Evolutionary conservation across 2,888 invertebrate species (phyloP), one percentile per base, ranked within the genome.

Genomic region (Plebejus melissa): DNA sequence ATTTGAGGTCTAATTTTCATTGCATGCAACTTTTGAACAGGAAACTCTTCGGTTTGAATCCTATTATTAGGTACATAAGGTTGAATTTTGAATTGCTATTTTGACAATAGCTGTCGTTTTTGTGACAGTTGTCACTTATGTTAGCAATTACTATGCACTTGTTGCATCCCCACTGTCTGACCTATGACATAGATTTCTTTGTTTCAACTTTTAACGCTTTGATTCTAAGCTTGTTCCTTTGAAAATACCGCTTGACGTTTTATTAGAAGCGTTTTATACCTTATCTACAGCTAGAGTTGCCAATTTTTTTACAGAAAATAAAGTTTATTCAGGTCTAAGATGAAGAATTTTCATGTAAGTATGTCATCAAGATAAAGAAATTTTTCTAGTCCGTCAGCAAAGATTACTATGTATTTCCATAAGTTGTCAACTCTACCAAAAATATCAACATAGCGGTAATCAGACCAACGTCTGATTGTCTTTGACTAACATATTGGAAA

Each of bases 71-170:
- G 2, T 9, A 4, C 11, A 4, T 60, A 60, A 60, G 28, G 28
- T 4, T 28, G 28, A 60, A 60, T 60, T 60, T 60, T 11, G 11
- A 60, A 13, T 11, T 1, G 5, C 0, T 4, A 13, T 32, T 65
- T 65, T 65, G 65, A 46, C 28, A 71, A 46, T 71, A 46, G 71
- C 3, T 60, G 41, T 0, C 7, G 2, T 70, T 70, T 41, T 46
- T n/a, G 7, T 22, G 9, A 70, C 38, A 38, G 70, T 70, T 16
- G 38, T 70, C 70, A 70, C 4, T 70, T 32, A 9, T 22, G n/a
- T 41, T 46, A 11, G 70, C 70, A 70, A 70, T 70, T 38, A 70
- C 11, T n/a, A 71, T 71, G 71, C 71, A 71, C 46, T 71, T 71
- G 16, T 71, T 71, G 71, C 22, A 71, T 71, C 71, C 71, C 11